phyloP scores from a whole-genome alignment of 2,888 invertebrate genomes.

The Limulus polyphemus region DNA sequence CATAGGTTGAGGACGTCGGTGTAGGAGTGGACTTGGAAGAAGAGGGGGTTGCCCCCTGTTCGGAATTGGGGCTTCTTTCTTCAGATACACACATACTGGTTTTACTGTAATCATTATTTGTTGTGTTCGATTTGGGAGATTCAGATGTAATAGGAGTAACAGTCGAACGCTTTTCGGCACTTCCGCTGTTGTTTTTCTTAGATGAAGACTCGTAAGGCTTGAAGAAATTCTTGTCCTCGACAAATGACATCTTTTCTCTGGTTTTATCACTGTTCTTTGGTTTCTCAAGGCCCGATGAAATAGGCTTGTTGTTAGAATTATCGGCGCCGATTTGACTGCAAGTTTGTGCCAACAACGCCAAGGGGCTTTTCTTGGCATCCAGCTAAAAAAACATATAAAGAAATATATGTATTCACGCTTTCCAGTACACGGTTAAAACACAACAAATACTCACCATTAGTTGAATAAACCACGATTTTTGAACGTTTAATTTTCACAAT shows the following conservation, averaged over 20 bases:
- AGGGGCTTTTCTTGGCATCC: slow-evolving; percentile 40
- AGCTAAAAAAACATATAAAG: slow-evolving; percentile 31
- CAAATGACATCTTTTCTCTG: neutral
- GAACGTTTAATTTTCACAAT: too few species aligned
- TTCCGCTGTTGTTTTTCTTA: neutral
- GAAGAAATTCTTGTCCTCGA: neutral
- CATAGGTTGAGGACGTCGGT: neutral
- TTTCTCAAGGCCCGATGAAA: neutral
- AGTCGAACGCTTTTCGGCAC: slow-evolving; percentile 5
- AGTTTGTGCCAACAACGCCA: slow-evolving; percentile 40
- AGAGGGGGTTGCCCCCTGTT: neutral
- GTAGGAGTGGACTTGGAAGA: neutral
- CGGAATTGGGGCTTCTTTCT: neutral
- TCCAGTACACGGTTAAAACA: too few species aligned
- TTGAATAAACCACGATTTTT: too few species aligned
- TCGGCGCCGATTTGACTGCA: slow-evolving; percentile 38
- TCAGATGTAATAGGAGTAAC: neutral
- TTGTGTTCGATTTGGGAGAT: slow-evolving; percentile 39
- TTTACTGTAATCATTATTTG: slow-evolving; percentile 38
- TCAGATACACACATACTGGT: slow-evolving; percentile 5
- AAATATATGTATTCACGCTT: too few species aligned
- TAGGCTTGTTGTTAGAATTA: slow-evolving; percentile 15
- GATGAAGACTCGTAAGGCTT: neutral
- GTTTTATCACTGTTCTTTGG: slow-evolving; percentile 43
- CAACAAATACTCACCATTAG: too few species aligned